phyloP scores from a whole-genome alignment of 2,888 invertebrate species.

The Drosophila paranaensis region DNA sequence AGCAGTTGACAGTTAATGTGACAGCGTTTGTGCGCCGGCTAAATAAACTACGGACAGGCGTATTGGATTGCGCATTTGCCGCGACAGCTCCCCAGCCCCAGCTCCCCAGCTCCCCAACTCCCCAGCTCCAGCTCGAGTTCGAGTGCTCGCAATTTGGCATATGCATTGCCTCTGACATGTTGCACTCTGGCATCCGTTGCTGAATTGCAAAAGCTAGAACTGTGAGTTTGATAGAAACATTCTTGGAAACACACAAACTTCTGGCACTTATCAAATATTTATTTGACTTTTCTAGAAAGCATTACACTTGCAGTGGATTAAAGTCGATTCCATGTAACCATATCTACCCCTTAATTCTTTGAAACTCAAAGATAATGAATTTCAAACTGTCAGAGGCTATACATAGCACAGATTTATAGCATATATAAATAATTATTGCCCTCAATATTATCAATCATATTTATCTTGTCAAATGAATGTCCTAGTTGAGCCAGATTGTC shows the following conservation, averaged over 20 bases:
- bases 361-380: neutral
- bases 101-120: neutral
- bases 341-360: neutral
- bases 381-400: neutral
- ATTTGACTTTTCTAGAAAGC: neutral
- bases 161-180: slow-evolving; percentile 24
- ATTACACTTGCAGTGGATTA: neutral
- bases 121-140: neutral
- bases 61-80: slow-evolving; percentile 72
- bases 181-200: slow-evolving; percentile 10
- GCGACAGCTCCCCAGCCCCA: neutral
- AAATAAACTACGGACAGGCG: slow-evolving; percentile 75
- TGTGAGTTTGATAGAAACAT: neutral
- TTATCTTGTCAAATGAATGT: too few relatives aligned
- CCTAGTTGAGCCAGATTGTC: too few relatives aligned
- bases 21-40: slow-evolving; percentile 75
- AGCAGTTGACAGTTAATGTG: slow-evolving; percentile 82
- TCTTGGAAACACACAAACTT: neutral
- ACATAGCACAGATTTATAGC: neutral
- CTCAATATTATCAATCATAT: too few relatives aligned
- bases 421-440: neutral
- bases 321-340: neutral
- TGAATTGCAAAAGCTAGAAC: neutral
- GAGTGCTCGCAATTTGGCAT: slow-evolving; percentile 15
- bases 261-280: neutral